A percentile compares a stretch with the other conserved stretches of the same genome.
Evolutionary conservation across 1,140 invertebrate genomes (phyloP).

Genomic region (Plectrocnemia conspersa): DNA sequence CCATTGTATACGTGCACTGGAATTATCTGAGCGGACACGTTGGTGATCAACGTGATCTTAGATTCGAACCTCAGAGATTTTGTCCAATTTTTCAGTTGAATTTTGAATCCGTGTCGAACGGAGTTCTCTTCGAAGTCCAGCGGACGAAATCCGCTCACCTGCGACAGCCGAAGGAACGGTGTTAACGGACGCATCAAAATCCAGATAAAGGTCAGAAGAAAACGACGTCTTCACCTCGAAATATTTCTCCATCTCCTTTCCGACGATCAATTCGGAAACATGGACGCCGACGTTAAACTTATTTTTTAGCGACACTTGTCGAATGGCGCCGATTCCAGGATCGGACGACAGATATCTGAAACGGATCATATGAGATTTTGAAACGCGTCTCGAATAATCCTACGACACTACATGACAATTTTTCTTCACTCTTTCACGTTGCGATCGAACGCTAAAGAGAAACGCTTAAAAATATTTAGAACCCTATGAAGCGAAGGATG

Average conservation of each 20-base stretch:
- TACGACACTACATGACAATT: no score
- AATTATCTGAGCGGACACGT: constrained; percentile 39
- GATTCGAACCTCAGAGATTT: constrained; percentile 34
- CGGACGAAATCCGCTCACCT: constrained; percentile 33
- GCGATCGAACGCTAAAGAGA: no score
- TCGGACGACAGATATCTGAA: constrained; percentile 32
- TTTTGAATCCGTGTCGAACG: constrained; percentile 24
- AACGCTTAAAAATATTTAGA: no score
- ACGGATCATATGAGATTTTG: constrained; percentile 12
- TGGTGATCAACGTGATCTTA: constrained; percentile 38
- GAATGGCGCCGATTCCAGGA: constrained; percentile 18
- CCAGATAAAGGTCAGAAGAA: not conserved
- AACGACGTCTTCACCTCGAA: constrained; percentile 25
- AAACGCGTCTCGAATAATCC: not conserved
- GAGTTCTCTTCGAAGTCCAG: constrained; percentile 27
- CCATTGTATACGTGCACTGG: constrained; percentile 42
- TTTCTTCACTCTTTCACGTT: no score
- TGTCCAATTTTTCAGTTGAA: constrained; percentile 31
- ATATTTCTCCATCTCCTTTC: constrained; percentile 30
- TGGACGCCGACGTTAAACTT: constrained; percentile 30
- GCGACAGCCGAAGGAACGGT: constrained; percentile 6
- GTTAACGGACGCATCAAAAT: not conserved
- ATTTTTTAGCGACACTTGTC: constrained; percentile 30
- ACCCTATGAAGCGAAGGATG: no score
- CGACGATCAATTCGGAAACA: constrained; percentile 27